Percentiles rank a stretch among this genome's conserved stretches.
These are phyloP conservation scores for Ataeniobius toweri DNA, from an alignment of 2,797 vertebrate species.

Conservation along the genomic window DNA sequence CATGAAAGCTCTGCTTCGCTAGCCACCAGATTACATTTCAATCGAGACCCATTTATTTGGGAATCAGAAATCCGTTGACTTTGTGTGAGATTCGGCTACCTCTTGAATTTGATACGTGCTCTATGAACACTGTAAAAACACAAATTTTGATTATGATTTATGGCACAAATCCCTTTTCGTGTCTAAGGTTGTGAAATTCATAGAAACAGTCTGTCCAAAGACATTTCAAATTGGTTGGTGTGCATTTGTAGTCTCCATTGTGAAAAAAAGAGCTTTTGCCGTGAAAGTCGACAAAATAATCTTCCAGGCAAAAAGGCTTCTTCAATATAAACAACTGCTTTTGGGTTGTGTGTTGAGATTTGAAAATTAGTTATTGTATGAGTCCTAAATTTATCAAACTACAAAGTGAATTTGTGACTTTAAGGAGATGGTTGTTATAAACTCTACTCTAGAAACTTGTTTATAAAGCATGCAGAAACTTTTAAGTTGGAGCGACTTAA, in stretches of 20 bases:
- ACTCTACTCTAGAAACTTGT: constrained; percentile 54
- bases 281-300: neutral
- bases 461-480: constrained; percentile 71
- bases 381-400: constrained; percentile 25
- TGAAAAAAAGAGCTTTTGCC: neutral
- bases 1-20: neutral
- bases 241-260: neutral
- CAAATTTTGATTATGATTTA: constrained; percentile 26
- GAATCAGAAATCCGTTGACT: neutral
- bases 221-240: constrained; percentile 34
- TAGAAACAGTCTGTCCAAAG: constrained; percentile 33
- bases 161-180: constrained; percentile 31
- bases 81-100: neutral
- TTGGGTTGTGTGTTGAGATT: constrained; percentile 26
- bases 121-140: constrained; percentile 5
- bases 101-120: neutral
- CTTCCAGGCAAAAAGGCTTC: constrained; percentile 23
- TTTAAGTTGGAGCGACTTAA: constrained; percentile 42
- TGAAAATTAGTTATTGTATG: constrained; percentile 19
- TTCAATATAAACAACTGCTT: constrained; percentile 12
- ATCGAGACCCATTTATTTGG: neutral
- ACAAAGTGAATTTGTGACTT: constrained; percentile 25
- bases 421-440: constrained; percentile 29
- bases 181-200: constrained; percentile 25
- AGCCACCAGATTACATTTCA: neutral